phyloP scores from a whole-genome alignment of 2,113 vertebrate genomes.

The Nesogale talazaci region DNA sequence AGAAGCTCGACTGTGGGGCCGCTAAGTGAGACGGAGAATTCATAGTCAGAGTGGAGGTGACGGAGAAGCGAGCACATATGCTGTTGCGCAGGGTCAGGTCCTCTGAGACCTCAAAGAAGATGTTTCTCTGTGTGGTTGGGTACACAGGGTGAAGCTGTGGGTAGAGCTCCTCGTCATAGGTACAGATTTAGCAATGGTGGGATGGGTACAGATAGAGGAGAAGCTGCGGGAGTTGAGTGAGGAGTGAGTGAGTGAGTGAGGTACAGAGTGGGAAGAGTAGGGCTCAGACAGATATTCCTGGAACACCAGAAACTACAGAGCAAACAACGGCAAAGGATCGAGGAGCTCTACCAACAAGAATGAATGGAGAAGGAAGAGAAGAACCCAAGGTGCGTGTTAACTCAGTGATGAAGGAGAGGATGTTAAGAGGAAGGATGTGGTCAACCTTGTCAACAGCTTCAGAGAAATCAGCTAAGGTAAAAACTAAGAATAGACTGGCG shows the following conservation, averaged over 20 bases:
- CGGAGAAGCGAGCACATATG: not conserved
- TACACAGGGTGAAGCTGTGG: not conserved
- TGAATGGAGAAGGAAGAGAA: not conserved
- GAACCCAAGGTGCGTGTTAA: not conserved
- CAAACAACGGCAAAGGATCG: not conserved
- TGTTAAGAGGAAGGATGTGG: slow-evolving; percentile 13
- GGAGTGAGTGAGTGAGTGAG: not conserved
- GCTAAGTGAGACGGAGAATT: not conserved
- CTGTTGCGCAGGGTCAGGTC: not conserved
- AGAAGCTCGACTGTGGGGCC: too few relatives aligned
- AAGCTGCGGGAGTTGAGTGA: not conserved
- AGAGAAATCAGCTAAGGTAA: not conserved
- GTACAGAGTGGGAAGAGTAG: not conserved
- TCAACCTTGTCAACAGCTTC: slow-evolving; percentile 22
- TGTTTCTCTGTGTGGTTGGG: not conserved
- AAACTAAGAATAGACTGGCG: not conserved
- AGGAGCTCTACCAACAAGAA: not conserved
- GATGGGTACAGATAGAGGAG: not conserved
- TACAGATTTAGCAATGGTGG: not conserved
- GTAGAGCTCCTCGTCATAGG: not conserved
- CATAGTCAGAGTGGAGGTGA: not conserved
- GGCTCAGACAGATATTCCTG: not conserved
- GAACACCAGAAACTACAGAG: not conserved
- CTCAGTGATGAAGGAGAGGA: not conserved
- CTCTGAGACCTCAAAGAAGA: not conserved